phyloP scores from a whole-genome alignment of 2,888 invertebrate genomes.

The Leptopilina drosophilae region DNA sequence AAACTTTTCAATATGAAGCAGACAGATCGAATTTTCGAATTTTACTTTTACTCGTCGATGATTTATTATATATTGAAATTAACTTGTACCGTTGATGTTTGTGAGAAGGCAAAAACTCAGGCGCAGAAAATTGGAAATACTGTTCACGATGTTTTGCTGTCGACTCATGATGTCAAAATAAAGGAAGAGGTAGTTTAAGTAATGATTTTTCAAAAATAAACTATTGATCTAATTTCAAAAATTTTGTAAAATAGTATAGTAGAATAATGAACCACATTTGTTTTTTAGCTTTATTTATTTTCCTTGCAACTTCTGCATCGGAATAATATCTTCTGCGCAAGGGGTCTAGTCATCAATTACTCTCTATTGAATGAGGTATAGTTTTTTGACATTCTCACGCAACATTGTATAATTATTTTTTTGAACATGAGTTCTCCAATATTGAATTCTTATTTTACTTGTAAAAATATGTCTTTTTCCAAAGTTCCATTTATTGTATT shows the following conservation, averaged over 20 bases:
- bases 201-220: no score
- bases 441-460: background rate
- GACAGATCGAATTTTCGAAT: constrained; percentile 59
- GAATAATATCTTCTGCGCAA: constrained; percentile 62
- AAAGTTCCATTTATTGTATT: no score
- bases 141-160: constrained; percentile 62
- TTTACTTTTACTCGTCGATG: constrained; percentile 54
- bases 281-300: constrained; percentile 66
- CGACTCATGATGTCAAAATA: constrained; percentile 60
- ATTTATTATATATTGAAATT: constrained; percentile 57
- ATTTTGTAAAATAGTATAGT: background rate
- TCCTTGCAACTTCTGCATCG: constrained; percentile 68
- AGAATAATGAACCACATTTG: background rate
- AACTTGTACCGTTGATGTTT: constrained; percentile 53
- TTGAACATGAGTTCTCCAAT: background rate
- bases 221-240: no score
- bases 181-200: constrained; percentile 63
- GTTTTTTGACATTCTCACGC: background rate
- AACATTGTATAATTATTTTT: background rate
- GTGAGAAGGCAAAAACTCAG: constrained; percentile 59
- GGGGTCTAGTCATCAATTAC: constrained; percentile 63
- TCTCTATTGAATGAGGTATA: constrained; percentile 63
- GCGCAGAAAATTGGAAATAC: constrained; percentile 57
- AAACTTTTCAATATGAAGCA: background rate
- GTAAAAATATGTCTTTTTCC: no score